Evolutionary conservation across 2,113 vertebrate genomes (phyloP).

Genomic region (Hemibagrus wyckioides): DNA sequence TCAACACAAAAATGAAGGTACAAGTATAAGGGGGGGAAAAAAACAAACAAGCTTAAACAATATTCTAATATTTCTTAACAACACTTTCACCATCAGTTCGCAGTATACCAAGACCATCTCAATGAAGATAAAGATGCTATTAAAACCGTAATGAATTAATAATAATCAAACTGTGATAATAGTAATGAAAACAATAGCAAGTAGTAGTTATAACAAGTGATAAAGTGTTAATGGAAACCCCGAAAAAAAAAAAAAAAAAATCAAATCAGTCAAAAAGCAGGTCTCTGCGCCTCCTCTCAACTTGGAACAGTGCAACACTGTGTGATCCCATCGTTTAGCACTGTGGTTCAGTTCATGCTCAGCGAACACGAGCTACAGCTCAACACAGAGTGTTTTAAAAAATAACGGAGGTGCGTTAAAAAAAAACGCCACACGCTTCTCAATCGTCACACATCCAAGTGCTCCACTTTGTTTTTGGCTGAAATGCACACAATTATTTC

Average conservation of each 20-base stretch:
- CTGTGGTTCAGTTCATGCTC: conserved; percentile 68
- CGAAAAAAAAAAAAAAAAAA: conserved; percentile 54
- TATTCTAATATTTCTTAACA: conserved; percentile 76
- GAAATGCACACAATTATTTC: conserved; percentile 65
- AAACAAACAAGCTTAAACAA: conserved; percentile 74
- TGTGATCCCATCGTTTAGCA: conserved; percentile 70
- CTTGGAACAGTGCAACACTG: conserved; percentile 76
- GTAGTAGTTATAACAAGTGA: conserved; percentile 79
- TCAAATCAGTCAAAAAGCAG: conserved; percentile 71
- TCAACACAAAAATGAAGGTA: conserved; percentile 78
- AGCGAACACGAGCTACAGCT: conserved; percentile 71
- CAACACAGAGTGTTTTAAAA: conserved; percentile 56
- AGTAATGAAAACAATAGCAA: conserved; percentile 74
- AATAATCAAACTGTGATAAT: conserved; percentile 74
- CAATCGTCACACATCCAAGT: conserved; percentile 58
- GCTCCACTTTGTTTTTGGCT: conserved; percentile 64
- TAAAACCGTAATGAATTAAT: conserved; percentile 75
- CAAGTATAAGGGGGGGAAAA: conserved; percentile 67
- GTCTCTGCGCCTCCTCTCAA: conserved; percentile 74
- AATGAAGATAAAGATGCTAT: conserved; percentile 69
- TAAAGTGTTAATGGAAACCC: conserved; percentile 80
- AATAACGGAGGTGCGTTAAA: conserved; percentile 57
- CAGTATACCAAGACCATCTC: conserved; percentile 75
- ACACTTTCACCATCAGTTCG: conserved; percentile 77
- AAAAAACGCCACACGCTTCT: conserved; percentile 50